Evolutionary conservation across 2,113 vertebrate species (phyloP), one percentile per base, ranked within the genome.

Genomic region (Oreochromis tanganicae): DNA sequence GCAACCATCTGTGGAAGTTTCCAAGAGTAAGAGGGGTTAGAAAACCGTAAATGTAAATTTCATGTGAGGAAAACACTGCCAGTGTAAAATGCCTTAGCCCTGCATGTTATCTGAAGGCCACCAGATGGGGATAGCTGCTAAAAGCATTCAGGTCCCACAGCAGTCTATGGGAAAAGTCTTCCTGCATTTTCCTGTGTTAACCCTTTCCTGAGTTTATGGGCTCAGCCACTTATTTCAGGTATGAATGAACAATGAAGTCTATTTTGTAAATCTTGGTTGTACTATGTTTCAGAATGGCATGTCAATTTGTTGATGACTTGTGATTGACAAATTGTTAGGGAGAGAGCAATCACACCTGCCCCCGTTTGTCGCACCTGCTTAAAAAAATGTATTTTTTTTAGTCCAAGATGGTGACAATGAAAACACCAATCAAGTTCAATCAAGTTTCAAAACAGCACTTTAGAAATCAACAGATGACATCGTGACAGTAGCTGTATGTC

Each of bases 171-270:
- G 61, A 5, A 66, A 66, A 21, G 19, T n/a, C 61, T 66, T 68
- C 19, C 36, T 0, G 63, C 11, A 2, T 41, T 68, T 6, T 1
- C 63, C 63, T 14, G 63, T 41, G 63, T 68, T 38, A 38, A 41
- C 63, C 34, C 63, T 68, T 68, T 68, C 36, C 63, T 2, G 63
- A 14, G 63, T 68, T 68, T 68, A 68, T 41, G 19, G 63, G 63
- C 36, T 68, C 19, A 41, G 34, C 41, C 36, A 41, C 11, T 14
- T 41, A 41, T 68, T 68, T 66, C 4, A 36, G 34, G 34, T 10
- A 41, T 41, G 63, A 68, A 68, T 41, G 36, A 68, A 68, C 34
- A 68, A 4, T 21, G 19, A 2, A 68, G 63, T 68, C 19, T 68
- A 68, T 41, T 68, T 68, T 71, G 36, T 43, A 71, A 71, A 43